Evolutionary conservation across 1,140 invertebrate species (phyloP).

Genomic region (Ips typographus): DNA sequence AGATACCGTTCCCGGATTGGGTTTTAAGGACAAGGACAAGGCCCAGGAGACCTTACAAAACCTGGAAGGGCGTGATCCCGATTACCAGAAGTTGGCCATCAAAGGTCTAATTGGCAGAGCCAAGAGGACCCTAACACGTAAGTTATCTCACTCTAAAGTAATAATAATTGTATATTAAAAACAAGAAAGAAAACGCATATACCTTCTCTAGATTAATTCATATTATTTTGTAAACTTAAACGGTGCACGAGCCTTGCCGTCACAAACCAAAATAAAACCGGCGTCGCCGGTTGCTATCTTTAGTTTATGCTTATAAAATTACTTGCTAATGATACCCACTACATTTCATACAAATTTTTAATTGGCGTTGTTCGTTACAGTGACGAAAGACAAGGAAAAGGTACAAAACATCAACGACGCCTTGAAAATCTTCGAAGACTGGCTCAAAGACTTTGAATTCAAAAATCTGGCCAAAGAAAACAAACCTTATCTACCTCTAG

Average conservation of each 20-base stretch:
- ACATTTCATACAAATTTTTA: constrained; percentile 2
- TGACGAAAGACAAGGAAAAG: constrained; percentile 66
- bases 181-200: background rate
- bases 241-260: background rate
- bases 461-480: constrained; percentile 62
- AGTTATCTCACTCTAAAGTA: constrained; percentile 39
- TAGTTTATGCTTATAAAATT: background rate
- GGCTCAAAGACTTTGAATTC: constrained; percentile 64
- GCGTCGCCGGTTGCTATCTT: background rate
- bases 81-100: constrained; percentile 65
- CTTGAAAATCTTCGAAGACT: constrained; percentile 63
- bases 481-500: constrained; percentile 59
- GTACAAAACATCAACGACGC: constrained; percentile 67
- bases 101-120: constrained; percentile 65
- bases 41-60: constrained; percentile 63
- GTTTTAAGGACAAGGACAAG: constrained; percentile 68
- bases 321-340: background rate
- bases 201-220: background rate
- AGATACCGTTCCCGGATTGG: constrained; percentile 60
- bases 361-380: constrained; percentile 47
- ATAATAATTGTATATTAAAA: too few species aligned
- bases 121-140: constrained; percentile 64
- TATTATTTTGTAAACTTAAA: background rate
- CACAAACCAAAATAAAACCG: constrained; percentile 1
- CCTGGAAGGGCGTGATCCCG: constrained; percentile 64